Evolutionary conservation across 2,113 vertebrate genomes (phyloP).

Genomic region (Dipodomys spectabilis): DNA sequence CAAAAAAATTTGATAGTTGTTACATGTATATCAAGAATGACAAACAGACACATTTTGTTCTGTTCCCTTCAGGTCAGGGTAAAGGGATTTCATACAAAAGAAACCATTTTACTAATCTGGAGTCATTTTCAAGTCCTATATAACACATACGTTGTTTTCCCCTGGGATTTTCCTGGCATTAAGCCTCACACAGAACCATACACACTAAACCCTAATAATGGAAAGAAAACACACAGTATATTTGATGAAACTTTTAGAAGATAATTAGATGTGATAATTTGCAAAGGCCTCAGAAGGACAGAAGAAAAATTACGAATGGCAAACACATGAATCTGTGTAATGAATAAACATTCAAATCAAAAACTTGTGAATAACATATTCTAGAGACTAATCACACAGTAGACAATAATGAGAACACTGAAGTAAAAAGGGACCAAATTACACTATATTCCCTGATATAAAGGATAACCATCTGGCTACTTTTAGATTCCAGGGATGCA

Average conservation of each 20-base stretch:
- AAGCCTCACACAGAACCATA: background rate
- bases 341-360: background rate
- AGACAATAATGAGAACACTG: constrained; percentile 1
- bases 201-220: constrained; percentile 6
- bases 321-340: constrained; percentile 10
- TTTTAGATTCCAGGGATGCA: background rate
- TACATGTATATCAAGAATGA: background rate
- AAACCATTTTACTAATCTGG: constrained; percentile 15
- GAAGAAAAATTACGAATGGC: constrained; percentile 27
- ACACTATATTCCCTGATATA: background rate
- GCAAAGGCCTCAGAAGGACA: background rate
- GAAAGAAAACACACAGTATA: background rate
- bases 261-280: constrained; percentile 15
- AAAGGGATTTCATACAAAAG: background rate
- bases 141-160: background rate
- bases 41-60: background rate
- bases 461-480: background rate
- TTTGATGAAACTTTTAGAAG: background rate
- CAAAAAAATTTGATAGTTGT: background rate
- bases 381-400: background rate
- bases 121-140: background rate
- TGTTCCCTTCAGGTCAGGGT: background rate
- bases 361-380: constrained; percentile 14
- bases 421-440: background rate
- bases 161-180: background rate